Base-by-base conservation (phyloP, 2,888 invertebrate genomes). In the Apamea anceps region DNA sequence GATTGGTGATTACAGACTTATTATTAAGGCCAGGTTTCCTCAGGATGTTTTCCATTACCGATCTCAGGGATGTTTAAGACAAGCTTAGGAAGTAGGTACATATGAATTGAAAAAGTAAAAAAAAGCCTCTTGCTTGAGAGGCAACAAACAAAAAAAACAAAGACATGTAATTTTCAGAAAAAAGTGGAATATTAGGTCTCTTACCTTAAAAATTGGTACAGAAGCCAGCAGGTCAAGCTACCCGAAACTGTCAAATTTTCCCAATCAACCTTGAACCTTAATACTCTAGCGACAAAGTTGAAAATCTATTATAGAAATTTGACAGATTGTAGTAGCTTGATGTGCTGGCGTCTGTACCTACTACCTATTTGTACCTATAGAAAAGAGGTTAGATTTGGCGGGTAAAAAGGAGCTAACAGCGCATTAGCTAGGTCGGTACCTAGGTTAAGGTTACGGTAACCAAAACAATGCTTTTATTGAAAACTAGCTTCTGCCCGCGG, bases 401-500 rank as follows among this genome's bases (percentile, higher is more conserved):
- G n/a, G 4, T n/a, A 42, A 42, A 67, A 66, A n/a, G n/a, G 25
- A 71, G n/a, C n/a, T 48, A 37, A 62, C n/a, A 45, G 54, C 10
- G 32, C 45, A 48, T 32, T 57, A n/a, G n/a, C n/a, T n/a, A 68
- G n/a, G 45, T 68, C 10, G 18, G n/a, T 68, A n/a, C n/a, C 1
- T 68, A 68, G 28, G 18, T n/a, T 0, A 7, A 42, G 42, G 42
- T 42, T 42, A 42, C 2, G 25, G 28, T 72, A 37, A n/a, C 7
- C 18, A 80, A 72, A 63, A 42, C n/a, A 42, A 51, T 32, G 32
- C 13, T 42, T 65, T 45, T 25, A 73, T 32, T 74, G 15, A 62
- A 18, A 28, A n/a, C n/a, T n/a, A n/a, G n/a, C n/a, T n/a, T n/a
- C n/a, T n/a, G n/a, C n/a, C n/a, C n/a, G n/a, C n/a, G n/a, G n/a